phyloP scores from a whole-genome alignment of 2,113 vertebrate species.

The Craseonycteris thonglongyai region DNA sequence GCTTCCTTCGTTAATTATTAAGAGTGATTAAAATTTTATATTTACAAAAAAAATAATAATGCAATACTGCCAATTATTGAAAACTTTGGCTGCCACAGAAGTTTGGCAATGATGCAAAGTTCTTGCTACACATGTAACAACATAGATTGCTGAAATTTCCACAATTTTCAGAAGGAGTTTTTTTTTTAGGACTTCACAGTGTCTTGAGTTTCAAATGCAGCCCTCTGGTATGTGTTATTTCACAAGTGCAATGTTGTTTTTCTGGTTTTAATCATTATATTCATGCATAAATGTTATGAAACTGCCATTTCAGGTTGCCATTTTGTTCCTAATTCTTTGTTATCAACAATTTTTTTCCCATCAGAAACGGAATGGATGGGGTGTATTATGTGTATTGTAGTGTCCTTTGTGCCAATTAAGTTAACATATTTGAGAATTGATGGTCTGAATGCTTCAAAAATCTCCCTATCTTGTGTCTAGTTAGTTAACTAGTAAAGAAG shows the following conservation, averaged over 20 bases:
- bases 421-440: background rate
- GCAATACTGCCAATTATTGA: background rate
- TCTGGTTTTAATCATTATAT: background rate
- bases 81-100: background rate
- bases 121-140: background rate
- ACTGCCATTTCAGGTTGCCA: background rate
- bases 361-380: background rate
- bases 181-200: background rate
- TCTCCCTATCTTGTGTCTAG: background rate
- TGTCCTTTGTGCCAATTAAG: background rate
- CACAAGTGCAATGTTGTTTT: background rate
- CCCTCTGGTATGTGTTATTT: background rate
- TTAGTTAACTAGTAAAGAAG: background rate
- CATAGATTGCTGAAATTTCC: background rate
- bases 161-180: background rate
- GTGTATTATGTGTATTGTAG: background rate
- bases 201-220: background rate
- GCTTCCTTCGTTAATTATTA: slow-evolving; percentile 25
- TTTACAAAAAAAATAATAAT: background rate
- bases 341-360: background rate
- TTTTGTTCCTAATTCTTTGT: background rate
- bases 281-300: background rate
- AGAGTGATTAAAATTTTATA: slow-evolving; percentile 44
- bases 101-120: background rate
- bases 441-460: background rate